Evolutionary conservation across 2,797 vertebrate species (phyloP), one percentile per base, ranked within the genome.

Genomic region (Podarcis lilfordi): DNA sequence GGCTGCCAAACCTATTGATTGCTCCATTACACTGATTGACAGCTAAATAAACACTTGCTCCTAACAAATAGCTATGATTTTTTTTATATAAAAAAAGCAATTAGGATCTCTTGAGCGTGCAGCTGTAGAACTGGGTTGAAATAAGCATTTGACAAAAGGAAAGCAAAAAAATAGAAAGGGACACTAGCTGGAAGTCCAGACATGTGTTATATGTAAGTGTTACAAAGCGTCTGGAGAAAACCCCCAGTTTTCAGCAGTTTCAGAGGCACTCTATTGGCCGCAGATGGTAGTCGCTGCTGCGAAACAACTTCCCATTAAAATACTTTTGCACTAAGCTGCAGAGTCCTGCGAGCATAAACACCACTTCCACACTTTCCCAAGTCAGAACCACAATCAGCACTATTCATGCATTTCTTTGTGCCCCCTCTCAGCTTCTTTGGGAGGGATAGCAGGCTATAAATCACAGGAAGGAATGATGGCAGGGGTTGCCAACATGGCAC

Each of bases 51-150:
- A 83, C n/a, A 80, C 0, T 29, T 21, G 66, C 80, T 89, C 69
- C 61, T 90, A 88, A 89, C 2, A 86, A 89, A 87, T 80, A 90
- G 15, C 68, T 68, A 85, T 76, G 5, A 45, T 45, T 90, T 91
- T 91, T 25, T 83, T 55, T 55, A 55, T 55, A 55, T 55, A 55
- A 55, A 55, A 75, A 72, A 59, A 77, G 45, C 21, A 93, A 72
- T 91, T 82, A 88, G 87, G 91, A 85, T 21, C 5, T 45, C 45
- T 74, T 76, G 0, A 55, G 92, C 82, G 35, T 71, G 84, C 82
- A 55, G 84, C 88, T 89, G 83, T 89, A 89, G 79, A 8, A 90
- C 85, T 82, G 68, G 45, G 84, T 27, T 29, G 85, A 66, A n/a
- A n/a, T 1, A 3, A 32, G 13, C 72, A 32, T n/a, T 83, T 40